Conservation (phyloP, 1,140 invertebrate genomes). For the roundworm (Caenorhabditis elegans) region WBcel235 BX284602.5:2926001-2926500, state of each 20-base stretch:
- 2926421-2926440: too few species aligned
- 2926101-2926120: neutral
- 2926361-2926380: neutral
- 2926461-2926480: too few species aligned
- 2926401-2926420: too few species aligned
- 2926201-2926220: neutral
- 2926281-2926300: conserved; percentile 31
- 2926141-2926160: conserved; percentile 7
- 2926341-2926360: neutral
- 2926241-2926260: neutral
- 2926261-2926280: conserved; percentile 12
- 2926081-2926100: neutral
- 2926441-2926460: too few species aligned
- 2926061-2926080: neutral
- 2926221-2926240: neutral
- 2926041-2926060: too few species aligned
- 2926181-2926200: conserved; percentile 39
- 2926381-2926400: too few species aligned
- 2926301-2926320: conserved; percentile 19
- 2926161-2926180: conserved; percentile 36
- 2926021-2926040: neutral
- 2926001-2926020: conserved; percentile 6
- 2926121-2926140: neutral
- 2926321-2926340: neutral
- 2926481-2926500: too few species aligned